Base-by-base conservation (phyloP, 2,797 vertebrate genomes). In the Micromesistius poutassou region DNA sequence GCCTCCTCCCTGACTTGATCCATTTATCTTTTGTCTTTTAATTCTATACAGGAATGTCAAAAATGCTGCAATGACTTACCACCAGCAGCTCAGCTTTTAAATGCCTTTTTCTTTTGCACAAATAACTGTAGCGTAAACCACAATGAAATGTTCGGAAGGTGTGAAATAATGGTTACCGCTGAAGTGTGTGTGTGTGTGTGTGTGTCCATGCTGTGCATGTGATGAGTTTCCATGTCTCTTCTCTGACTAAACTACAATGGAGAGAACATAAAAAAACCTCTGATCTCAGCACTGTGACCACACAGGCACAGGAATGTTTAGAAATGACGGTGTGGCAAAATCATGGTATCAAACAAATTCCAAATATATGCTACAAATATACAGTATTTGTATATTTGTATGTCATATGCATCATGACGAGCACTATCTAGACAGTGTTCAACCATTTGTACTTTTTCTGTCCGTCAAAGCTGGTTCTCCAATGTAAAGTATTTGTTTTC, bases 201-300 rank as follows among this genome's bases (percentile, higher is more conserved):
- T 71, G 68, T 62, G 68, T 70, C 25, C n/a, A 70, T 22, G n/a
- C 25, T 46, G 73, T 74, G 14, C 19, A 66, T 31, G 30, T 35
- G 46, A 75, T 75, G 30, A 66, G 31, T 74, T 28, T 2, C 30
- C 74, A 75, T 74, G 73, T 75, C 74, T 62, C 46, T 62, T 62
- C 74, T 75, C 74, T 75, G 50, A 62, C 50, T 75, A 30, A 75
- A 74, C 28, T 38, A 5, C 46, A n/a, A 66, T 75, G 74, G 46
- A 75, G 74, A 75, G 46, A 66, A 66, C 30, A 40, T 66, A 62
- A 19, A 25, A 25, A 75, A 13, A 75, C 30, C 73, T 74, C 74
- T 75, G 74, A 75, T 75, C 74, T 10, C 42, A 31, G 19, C 46
- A 19, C 5, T 74, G 13, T 8, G 30, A 19, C 36, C 36, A 33